phyloP scores from a whole-genome alignment of 2,888 invertebrate species.

The Schrankia costaestrigalis region DNA sequence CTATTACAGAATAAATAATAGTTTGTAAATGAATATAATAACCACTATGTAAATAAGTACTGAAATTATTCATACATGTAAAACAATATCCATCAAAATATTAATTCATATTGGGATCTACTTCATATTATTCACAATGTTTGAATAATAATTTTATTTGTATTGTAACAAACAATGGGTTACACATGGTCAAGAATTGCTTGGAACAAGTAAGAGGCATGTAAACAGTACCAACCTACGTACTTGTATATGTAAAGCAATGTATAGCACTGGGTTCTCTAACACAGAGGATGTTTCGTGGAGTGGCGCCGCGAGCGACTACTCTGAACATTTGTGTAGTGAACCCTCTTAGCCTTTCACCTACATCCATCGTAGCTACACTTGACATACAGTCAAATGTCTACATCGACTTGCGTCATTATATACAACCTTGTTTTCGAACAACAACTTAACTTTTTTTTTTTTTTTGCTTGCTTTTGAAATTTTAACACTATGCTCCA shows the following conservation, averaged over 20 bases:
- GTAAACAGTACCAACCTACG: constrained; percentile 3
- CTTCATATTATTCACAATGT: too few relatives aligned
- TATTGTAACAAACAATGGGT: too few relatives aligned
- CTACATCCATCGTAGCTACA: constrained; percentile 46
- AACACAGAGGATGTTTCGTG: constrained; percentile 38
- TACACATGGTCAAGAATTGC: constrained; percentile 5
- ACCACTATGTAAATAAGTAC: too few relatives aligned
- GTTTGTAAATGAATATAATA: too few relatives aligned
- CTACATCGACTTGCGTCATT: constrained; percentile 39
- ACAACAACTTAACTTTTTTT: not conserved
- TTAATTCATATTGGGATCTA: too few relatives aligned
- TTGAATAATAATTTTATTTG: too few relatives aligned
- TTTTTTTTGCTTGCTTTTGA: too few relatives aligned
- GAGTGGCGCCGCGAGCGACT: constrained; percentile 46
- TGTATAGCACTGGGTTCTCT: constrained; percentile 11
- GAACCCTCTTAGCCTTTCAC: constrained; percentile 50
- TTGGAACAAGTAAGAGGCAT: constrained; percentile 3
- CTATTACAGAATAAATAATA: too few relatives aligned
- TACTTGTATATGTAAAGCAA: constrained; percentile 8
- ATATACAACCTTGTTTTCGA: constrained; percentile 2
- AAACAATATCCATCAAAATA: too few relatives aligned
- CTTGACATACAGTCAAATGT: constrained; percentile 53
- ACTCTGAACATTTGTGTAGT: constrained; percentile 50
- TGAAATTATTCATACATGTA: too few relatives aligned
- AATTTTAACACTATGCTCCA: too few relatives aligned